Evolutionary conservation across 2,888 invertebrate species (phyloP).

Genomic region (Sesia apiformis): DNA sequence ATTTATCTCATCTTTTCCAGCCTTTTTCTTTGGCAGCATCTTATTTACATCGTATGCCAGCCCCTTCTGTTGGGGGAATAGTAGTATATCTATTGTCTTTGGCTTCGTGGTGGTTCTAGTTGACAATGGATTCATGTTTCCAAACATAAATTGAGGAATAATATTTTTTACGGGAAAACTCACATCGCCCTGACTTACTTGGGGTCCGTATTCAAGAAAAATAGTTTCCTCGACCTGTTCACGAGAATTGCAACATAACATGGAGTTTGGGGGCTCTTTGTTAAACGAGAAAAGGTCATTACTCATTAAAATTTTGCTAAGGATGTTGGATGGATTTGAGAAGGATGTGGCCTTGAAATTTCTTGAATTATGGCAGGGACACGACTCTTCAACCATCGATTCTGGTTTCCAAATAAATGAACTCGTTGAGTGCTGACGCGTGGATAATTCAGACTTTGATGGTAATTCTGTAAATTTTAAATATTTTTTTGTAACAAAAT

Average conservation of each 20-base stretch:
- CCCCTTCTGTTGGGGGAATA: constrained; percentile 49
- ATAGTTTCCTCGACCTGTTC: constrained; percentile 44
- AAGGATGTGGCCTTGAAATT: constrained; percentile 25
- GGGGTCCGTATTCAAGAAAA: constrained; percentile 38
- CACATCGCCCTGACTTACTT: constrained; percentile 3
- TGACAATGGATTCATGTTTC: constrained; percentile 4
- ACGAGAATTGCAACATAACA: constrained; percentile 50
- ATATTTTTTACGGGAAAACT: background rate
- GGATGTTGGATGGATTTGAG: constrained; percentile 31
- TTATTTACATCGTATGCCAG: constrained; percentile 14
- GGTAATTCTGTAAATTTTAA: constrained; percentile 9
- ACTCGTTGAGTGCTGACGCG: constrained; percentile 1
- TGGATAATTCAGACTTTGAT: constrained; percentile 5
- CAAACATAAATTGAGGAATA: background rate
- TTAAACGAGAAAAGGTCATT: constrained; percentile 38
- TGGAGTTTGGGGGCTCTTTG: constrained; percentile 33
- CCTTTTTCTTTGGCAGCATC: constrained; percentile 17
- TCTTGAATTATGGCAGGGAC: constrained; percentile 36
- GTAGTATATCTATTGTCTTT: constrained; percentile 45
- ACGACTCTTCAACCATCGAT: constrained; percentile 27
- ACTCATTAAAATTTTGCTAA: constrained; percentile 41
- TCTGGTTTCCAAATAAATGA: constrained; percentile 18
- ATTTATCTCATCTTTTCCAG: constrained; percentile 30
- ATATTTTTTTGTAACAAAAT: background rate
- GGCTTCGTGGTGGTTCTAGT: constrained; percentile 20